Base-by-base conservation (phyloP, 2,888 invertebrate species). In the Cryptocephalus primarius region DNA sequence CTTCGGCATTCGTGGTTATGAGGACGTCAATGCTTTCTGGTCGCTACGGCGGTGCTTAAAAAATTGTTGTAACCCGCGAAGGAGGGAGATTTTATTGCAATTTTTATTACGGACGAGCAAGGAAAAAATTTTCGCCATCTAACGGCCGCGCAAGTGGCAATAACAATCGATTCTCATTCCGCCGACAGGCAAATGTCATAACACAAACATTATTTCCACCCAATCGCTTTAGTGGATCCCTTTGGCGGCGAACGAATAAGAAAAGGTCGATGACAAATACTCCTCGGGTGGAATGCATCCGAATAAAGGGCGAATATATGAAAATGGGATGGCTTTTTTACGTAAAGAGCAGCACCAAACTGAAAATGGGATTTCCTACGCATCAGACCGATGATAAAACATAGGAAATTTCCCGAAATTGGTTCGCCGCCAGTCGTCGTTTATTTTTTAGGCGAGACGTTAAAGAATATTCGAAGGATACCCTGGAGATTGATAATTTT, bases 261-360 rank as follows among this genome's bases (percentile, higher is more conserved):
- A 40, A 49, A 40, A 39, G 48, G 50, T 49, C 54, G 52, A 53
- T 56, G 59, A 57, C 59, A 57, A 55, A 59, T 56, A 59, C 55
- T 56, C 51, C 55, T 32, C 32, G 58, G 40, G 44, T 46, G 42
- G 45, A 46, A 55, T 54, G 63, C 64, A 62, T 62, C 61, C 22
- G 60, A 63, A 64, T 63, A 64, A 64, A 60, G 61, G 61, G 60
- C 63, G 62, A 64, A 66, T 66, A 66, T 67, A 67, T 66, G 66
- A 68, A 66, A 68, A 67, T 65, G 62, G 65, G 61, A 67, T 65
- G 62, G 64, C 60, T 65, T 64, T 66, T 67, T 65, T 62, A 62
- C 63, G 60, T 61, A 64, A 62, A 65, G 63, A 61, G 60, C 62
- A 60, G 58, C 22, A 22, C 22, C 22, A 49, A 59, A 47, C 50